Evolutionary conservation across 1,140 invertebrate species (phyloP), one percentile per base, ranked within the genome.

Genomic region (Heliconius congener): DNA sequence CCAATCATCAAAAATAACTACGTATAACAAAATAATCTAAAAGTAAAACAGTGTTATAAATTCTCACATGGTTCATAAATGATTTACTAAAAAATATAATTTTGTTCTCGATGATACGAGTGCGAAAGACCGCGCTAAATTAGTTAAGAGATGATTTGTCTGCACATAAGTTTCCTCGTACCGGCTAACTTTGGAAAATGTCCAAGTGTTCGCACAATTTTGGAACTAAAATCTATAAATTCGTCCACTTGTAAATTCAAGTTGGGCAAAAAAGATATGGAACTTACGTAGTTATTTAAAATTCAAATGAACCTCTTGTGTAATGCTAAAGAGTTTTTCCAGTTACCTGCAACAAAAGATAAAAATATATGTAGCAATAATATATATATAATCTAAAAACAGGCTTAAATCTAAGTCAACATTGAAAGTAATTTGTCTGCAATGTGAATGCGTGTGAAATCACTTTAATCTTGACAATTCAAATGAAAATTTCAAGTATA

Each of bases 191-290:
- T 88, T 90, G 86, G 89, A 88, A 87, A 82, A 70, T 81, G 81
- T 88, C 86, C 87, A 89, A 90, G 81, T 81, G 79, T 73, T 82
- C 81, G 81, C 82, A 82, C 88, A 88, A 88, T 87, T 89, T 85
- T 80, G 74, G 79, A 85, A 86, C 76, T 79, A 85, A 81, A 83
- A 84, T 83, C 87, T 86, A 86, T 86, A 86, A 82, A 80, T 80
- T 73, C 76, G 42, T 74, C 73, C 76, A 81, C 74, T 66, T 27
- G 23, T 78, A 81, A 50, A 75, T 73, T 75, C 73, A 78, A 76
- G 72, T 55, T n/a, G 55, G 30, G 23, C 57, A 50, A 23, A 71
- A 71, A 77, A 71, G 19, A 77, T 30, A 30, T 66, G 13, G 11
- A 27, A 66, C 60, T 66, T 74, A 79, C 77, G 46, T 57, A 70